Conservation (phyloP, 2,888 invertebrate genomes). For the Biston betularia region DNA sequence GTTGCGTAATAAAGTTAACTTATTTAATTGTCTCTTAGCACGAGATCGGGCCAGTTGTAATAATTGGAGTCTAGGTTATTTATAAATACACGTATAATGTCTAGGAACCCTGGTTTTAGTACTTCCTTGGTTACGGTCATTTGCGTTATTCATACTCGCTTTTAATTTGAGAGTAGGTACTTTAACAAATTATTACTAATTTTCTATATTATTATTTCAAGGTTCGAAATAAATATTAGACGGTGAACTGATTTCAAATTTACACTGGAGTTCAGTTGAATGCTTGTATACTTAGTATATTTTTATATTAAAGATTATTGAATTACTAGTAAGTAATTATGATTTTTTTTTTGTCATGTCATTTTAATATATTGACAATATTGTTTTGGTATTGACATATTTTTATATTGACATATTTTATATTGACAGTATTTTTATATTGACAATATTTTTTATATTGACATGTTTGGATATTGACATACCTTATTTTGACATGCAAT, state of each 20-base stretch:
- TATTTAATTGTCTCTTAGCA: slow-evolving; percentile 26
- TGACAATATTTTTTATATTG: no score
- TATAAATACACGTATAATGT: slow-evolving; percentile 29
- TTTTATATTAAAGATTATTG: no score
- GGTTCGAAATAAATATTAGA: slow-evolving; percentile 18
- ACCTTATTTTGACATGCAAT: no score
- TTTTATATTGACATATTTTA: no score
- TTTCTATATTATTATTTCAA: slow-evolving; percentile 26
- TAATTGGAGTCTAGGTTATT: slow-evolving; percentile 32
- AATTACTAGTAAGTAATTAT: no score
- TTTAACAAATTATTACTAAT: slow-evolving; percentile 32
- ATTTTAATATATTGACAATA: no score
- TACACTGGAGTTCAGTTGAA: background rate
- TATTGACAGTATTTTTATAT: no score
- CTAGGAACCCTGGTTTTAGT: slow-evolving; percentile 35
- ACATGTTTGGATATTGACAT: no score
- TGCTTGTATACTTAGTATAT: no score
- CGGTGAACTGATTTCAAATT: slow-evolving; percentile 8
- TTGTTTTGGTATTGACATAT: no score
- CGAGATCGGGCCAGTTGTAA: slow-evolving; percentile 35
- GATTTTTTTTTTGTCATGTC: no score
- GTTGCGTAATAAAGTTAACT: slow-evolving; percentile 18
- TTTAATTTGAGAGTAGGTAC: slow-evolving; percentile 38
- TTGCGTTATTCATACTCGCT: slow-evolving; percentile 36
- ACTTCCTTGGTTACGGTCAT: slow-evolving; percentile 39